A percentile compares a stretch with the other conserved stretches of the same genome.
phyloP scores from a whole-genome alignment of 2,888 invertebrate genomes.

The Acronicta alni region DNA sequence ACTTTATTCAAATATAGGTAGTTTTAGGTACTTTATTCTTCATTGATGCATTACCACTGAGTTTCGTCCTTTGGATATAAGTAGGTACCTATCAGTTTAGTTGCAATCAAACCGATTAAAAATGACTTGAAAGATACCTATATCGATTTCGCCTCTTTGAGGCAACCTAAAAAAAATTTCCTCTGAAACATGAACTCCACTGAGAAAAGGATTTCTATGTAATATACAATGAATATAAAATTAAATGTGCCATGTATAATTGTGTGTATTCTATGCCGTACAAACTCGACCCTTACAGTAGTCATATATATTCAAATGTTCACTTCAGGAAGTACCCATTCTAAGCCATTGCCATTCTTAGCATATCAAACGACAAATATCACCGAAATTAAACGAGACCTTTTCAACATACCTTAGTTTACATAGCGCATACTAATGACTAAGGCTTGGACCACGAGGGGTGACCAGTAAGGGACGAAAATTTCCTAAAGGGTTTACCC shows the following conservation, averaged over 20 bases:
- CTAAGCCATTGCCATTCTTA: slow-evolving; percentile 54
- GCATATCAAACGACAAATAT: slow-evolving; percentile 67
- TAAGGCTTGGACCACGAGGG: slow-evolving; percentile 80
- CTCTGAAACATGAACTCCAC: no score
- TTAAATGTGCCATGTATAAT: slow-evolving; percentile 13
- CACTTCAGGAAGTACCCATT: slow-evolving; percentile 37
- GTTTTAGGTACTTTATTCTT: no score
- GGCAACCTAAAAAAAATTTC: no score
- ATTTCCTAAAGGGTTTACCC: slow-evolving; percentile 87
- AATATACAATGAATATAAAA: slow-evolving; percentile 16
- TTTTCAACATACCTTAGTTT: slow-evolving; percentile 81
- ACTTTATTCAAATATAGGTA: no score
- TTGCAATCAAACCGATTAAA: no score
- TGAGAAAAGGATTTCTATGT: no score
- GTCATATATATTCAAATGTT: slow-evolving; percentile 53
- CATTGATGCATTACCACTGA: no score
- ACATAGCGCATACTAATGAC: slow-evolving; percentile 84
- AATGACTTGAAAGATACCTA: no score
- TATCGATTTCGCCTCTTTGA: no score
- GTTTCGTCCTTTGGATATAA: no score
- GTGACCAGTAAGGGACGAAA: slow-evolving; percentile 87
- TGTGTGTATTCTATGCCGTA: slow-evolving; percentile 3
- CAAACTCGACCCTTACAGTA: slow-evolving; percentile 29
- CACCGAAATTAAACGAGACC: slow-evolving; percentile 75
- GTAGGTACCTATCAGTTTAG: no score